Conservation (phyloP, 2,797 vertebrate genomes). For the Heteromormyrus szaboi region DNA sequence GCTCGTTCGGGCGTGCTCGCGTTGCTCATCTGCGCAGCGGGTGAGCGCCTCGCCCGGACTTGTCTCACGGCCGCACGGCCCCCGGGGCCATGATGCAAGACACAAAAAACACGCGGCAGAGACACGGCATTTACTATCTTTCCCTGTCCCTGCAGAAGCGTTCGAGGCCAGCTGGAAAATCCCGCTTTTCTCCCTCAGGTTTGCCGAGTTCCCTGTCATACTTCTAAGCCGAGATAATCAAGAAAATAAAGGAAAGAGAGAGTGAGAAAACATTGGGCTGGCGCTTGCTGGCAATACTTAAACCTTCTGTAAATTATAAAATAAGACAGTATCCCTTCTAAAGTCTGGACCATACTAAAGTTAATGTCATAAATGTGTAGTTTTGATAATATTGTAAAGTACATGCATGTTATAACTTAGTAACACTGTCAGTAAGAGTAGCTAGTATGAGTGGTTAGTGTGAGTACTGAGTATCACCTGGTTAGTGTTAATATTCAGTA, state of each 20-base stretch:
- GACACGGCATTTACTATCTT: background rate
- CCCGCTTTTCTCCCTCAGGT: background rate
- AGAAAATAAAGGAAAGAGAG: background rate
- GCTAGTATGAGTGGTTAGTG: background rate
- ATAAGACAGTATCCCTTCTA: background rate
- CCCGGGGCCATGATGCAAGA: background rate
- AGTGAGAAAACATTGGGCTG: background rate
- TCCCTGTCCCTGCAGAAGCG: background rate
- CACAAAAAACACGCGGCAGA: background rate
- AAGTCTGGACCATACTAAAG: background rate
- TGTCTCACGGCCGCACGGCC: background rate
- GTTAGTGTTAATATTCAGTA: background rate
- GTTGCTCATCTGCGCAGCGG: background rate
- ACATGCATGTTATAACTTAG: background rate
- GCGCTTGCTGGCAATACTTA: background rate
- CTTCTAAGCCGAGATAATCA: background rate
- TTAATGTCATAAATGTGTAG: background rate
- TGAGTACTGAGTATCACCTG: background rate
- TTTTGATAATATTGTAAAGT: background rate
- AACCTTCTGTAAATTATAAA: background rate
- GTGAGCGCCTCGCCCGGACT: background rate
- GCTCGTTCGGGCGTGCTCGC: background rate
- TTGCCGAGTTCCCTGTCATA: background rate
- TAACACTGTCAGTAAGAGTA: background rate
- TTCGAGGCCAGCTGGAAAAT: background rate